A percentile compares a stretch with the other conserved stretches of the same genome.
phyloP scores from a whole-genome alignment of 2,888 invertebrate genomes.

The Acronicta alni region DNA sequence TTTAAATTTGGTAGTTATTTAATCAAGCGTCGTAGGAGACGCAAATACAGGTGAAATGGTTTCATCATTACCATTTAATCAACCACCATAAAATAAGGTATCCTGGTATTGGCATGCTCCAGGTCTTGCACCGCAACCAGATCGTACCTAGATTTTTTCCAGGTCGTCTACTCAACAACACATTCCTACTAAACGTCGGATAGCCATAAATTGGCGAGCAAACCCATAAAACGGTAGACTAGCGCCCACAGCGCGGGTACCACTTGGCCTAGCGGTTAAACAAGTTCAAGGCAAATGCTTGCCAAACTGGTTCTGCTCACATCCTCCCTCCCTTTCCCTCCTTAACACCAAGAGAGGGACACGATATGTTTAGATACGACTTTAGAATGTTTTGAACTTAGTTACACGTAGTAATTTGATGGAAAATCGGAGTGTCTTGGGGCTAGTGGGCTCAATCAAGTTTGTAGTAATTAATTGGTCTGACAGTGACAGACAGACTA shows the following conservation, averaged over 20 bases:
- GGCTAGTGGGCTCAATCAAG: slow-evolving; percentile 6
- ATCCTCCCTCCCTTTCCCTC: slow-evolving; percentile 52
- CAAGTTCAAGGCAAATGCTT: slow-evolving; percentile 71
- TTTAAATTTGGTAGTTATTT: too few relatives aligned
- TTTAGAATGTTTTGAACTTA: slow-evolving; percentile 47
- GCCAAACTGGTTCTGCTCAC: slow-evolving; percentile 65
- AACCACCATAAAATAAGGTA: too few relatives aligned
- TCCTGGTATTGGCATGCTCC: too few relatives aligned
- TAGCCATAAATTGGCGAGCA: slow-evolving; percentile 36
- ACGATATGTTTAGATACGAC: slow-evolving; percentile 50
- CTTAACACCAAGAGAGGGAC: slow-evolving; percentile 44
- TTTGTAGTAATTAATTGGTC: slow-evolving; percentile 23
- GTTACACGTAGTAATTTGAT: slow-evolving; percentile 39
- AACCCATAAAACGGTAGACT: slow-evolving; percentile 34
- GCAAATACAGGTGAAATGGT: too few relatives aligned
- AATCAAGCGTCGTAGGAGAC: too few relatives aligned
- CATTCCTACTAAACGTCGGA: background rate
- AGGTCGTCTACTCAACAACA: background rate
- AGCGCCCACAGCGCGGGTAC: slow-evolving; percentile 30
- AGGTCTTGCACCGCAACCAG: too few relatives aligned
- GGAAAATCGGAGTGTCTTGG: slow-evolving; percentile 34
- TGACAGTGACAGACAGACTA: slow-evolving; percentile 7
- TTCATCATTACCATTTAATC: too few relatives aligned
- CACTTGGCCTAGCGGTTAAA: slow-evolving; percentile 63
- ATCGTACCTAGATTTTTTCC: too few relatives aligned